Conservation (phyloP, 1,140 invertebrate genomes). For the Lepidurus apus region DNA sequence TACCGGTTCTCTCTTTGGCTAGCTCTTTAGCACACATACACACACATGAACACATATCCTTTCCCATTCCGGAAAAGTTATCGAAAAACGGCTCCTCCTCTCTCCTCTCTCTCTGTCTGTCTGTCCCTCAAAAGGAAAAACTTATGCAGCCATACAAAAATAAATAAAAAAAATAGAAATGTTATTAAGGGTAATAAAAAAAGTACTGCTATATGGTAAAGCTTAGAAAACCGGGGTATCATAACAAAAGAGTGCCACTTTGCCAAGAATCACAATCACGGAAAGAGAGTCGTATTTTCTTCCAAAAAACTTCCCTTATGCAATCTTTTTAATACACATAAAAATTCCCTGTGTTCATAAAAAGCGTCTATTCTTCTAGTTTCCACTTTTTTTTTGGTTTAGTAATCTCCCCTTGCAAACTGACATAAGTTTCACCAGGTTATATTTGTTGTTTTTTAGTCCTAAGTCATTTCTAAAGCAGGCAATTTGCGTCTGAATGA, state of each 20-base stretch:
- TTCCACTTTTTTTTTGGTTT: background rate
- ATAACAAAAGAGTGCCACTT: slow-evolving; percentile 3
- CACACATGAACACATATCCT: background rate
- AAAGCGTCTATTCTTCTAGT: background rate
- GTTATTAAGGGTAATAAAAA: slow-evolving; percentile 5
- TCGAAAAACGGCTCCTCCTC: background rate
- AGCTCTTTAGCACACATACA: background rate
- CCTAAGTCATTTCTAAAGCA: background rate
- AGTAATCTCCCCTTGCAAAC: background rate
- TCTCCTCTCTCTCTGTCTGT: background rate
- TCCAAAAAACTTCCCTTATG: background rate
- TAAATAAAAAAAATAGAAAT: background rate
- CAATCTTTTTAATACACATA: background rate
- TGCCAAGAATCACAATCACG: background rate
- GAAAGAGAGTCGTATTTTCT: no score
- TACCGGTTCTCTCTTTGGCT: background rate
- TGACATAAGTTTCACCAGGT: background rate
- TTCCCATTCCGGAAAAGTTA: background rate
- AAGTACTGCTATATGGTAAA: background rate
- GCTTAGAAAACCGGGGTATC: background rate
- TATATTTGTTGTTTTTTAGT: background rate
- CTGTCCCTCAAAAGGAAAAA: background rate
- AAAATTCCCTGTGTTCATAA: background rate
- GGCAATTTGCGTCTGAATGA: background rate
- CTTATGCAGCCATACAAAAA: background rate